phyloP scores from a whole-genome alignment of 2,113 vertebrate species.

The Melanerpes formicivorus region DNA sequence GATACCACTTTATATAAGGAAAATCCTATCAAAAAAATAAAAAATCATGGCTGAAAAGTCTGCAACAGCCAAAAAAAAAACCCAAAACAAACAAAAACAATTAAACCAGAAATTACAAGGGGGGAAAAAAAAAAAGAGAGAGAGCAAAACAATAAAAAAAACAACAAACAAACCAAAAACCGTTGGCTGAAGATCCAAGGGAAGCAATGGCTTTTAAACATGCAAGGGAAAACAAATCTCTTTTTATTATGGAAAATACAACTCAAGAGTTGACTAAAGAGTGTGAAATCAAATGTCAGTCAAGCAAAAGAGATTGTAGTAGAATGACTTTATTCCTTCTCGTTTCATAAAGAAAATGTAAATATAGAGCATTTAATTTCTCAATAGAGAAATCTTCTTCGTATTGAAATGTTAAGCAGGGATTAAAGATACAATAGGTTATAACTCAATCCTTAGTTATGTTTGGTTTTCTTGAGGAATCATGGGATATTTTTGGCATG shows the following conservation, averaged over 20 bases:
- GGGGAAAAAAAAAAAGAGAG: not conserved
- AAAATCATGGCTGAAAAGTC: not conserved
- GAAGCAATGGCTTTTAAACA: not conserved
- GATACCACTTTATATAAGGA: not conserved
- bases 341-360: slow-evolving; percentile 54
- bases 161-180: not conserved
- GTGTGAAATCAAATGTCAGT: slow-evolving; percentile 67
- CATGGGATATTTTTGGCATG: not conserved
- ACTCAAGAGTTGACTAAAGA: slow-evolving; percentile 23
- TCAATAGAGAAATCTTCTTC: slow-evolving; percentile 53
- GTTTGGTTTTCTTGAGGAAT: slow-evolving; percentile 5
- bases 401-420: slow-evolving; percentile 63
- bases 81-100: not conserved
- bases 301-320: slow-evolving; percentile 49
- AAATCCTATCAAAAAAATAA: not conserved
- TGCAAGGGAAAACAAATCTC: slow-evolving; percentile 28
- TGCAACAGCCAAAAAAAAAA: not conserved
- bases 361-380: slow-evolving; percentile 59
- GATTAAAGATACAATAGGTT: slow-evolving; percentile 59
- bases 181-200: not conserved
- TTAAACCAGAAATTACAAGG: not conserved
- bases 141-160: not conserved
- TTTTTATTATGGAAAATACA: slow-evolving; percentile 30
- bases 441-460: slow-evolving; percentile 42
- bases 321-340: slow-evolving; percentile 52